Evolutionary conservation across 2,113 vertebrate species (phyloP), one percentile per base, ranked within the genome.

Genomic region (Aptenodytes patagonicus): DNA sequence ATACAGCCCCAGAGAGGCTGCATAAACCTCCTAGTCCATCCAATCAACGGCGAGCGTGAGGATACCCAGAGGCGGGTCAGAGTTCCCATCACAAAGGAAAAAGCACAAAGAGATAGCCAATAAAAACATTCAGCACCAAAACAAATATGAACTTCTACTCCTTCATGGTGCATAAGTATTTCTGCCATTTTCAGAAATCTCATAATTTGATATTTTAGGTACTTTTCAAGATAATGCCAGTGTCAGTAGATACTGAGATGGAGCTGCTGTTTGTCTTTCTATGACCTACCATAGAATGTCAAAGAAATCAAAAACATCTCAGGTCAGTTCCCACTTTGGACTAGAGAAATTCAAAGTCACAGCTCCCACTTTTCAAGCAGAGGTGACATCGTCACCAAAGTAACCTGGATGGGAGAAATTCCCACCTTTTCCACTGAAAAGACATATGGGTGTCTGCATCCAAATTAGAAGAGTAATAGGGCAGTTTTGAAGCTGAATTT

Each of bases 321-420:
- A 22, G 4, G 17, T 77, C 9, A 62, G 3, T 34, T 89, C 11
- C 13, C 4, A 17, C n/a, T 73, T 49, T 36, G 49, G 31, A 73
- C 8, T 61, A 61, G 12, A 81, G 49, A 83, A 80, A 40, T 49
- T 69, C 34, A 51, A 92, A 83, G 22, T 83, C 28, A 40, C 51
- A 68, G 6, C 11, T 80, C n/a, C 9, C 52, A 17, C 38, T 82
- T 83, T 47, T 72, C 11, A 80, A 83, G 38, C 4, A 49, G 28
- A 46, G 8, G 8, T 60, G 32, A 22, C 21, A 47, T 1, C 0
- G 1, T 18, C 58, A 49, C 6, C 13, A 61, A 34, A 73, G 25
- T 13, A 72, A 20, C 21, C 4, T 65, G 15, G 9, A 15, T 90
- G 28, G 8, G 58, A 80, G 47, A 86, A 62, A 55, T 3, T 66